Percentiles rank a stretch among this genome's conserved stretches.
Conservation (phyloP, 2,113 vertebrate genomes). For the Dasyornis broadbenti region DNA sequence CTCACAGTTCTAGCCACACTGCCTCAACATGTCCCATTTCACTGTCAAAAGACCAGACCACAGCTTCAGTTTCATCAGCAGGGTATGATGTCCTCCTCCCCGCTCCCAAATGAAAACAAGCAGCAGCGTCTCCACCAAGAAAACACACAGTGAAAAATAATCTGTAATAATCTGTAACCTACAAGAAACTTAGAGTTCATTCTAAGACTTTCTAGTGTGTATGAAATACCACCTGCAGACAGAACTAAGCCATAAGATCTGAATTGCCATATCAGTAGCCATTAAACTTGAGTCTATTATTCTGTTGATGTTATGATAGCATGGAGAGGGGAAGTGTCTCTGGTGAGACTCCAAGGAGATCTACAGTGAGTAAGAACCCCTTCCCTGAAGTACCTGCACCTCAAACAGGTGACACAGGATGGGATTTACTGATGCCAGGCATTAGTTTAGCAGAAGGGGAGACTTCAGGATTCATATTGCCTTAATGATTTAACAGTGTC, state of each 20-base stretch:
- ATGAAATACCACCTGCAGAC: background rate
- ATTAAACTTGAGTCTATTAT: background rate
- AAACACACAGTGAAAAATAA: fast-evolving
- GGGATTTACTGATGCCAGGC: background rate
- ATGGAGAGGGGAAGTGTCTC: background rate
- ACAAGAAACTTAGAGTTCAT: background rate
- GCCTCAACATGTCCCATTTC: background rate
- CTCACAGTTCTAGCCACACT: background rate
- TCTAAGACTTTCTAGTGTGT: background rate
- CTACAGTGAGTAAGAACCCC: background rate
- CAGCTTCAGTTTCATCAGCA: background rate
- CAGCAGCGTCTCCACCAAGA: background rate
- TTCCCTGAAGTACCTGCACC: background rate
- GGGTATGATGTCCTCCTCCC: background rate
- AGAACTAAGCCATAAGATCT: background rate
- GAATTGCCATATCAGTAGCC: fast-evolving
- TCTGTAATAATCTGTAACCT: background rate
- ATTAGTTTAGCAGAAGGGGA: background rate
- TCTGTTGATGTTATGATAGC: background rate
- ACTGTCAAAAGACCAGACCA: background rate
- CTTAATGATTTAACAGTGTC: background rate
- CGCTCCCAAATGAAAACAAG: background rate
- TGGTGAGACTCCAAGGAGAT: background rate
- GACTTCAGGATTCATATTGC: background rate
- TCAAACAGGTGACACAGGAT: background rate